Conservation (phyloP, 2,113 vertebrate species). For the Oxygymnocypris stewartii region DNA sequence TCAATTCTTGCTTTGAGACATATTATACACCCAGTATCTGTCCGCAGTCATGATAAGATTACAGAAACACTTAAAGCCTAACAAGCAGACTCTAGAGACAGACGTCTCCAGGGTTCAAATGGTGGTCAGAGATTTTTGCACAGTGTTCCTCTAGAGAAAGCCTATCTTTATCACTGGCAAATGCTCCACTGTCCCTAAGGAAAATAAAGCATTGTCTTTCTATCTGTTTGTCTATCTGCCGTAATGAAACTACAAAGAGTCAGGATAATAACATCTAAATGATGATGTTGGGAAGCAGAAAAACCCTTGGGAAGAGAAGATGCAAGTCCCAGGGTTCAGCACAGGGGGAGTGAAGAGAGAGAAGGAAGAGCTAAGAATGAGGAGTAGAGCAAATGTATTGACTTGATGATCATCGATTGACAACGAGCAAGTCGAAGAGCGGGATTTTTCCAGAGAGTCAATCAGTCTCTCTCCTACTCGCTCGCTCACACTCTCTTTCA, state of each 20-base stretch:
- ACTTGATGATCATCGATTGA: slow-evolving; percentile 40
- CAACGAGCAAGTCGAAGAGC: slow-evolving; percentile 28
- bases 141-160: slow-evolving; percentile 23
- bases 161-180: slow-evolving; percentile 23
- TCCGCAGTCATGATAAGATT: slow-evolving; percentile 7
- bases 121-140: slow-evolving; percentile 21
- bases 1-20: slow-evolving; percentile 10
- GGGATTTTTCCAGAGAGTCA: slow-evolving; percentile 1
- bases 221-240: neutral
- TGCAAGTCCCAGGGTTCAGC: neutral
- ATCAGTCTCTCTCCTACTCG: neutral
- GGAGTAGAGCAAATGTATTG: slow-evolving; percentile 34
- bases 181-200: slow-evolving; percentile 18
- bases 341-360: neutral
- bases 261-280: neutral
- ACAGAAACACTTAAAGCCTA: slow-evolving; percentile 28
- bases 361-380: slow-evolving; percentile 20
- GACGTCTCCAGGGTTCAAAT: slow-evolving; percentile 39
- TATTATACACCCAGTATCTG: slow-evolving; percentile 31
- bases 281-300: neutral
- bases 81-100: slow-evolving; percentile 36
- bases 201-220: slow-evolving; percentile 12
- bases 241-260: neutral
- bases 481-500: neutral
- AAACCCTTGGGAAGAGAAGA: neutral